Evolutionary conservation across 2,113 vertebrate genomes (phyloP), one percentile per base, ranked within the genome.

Genomic region (Hepsetus odoe): DNA sequence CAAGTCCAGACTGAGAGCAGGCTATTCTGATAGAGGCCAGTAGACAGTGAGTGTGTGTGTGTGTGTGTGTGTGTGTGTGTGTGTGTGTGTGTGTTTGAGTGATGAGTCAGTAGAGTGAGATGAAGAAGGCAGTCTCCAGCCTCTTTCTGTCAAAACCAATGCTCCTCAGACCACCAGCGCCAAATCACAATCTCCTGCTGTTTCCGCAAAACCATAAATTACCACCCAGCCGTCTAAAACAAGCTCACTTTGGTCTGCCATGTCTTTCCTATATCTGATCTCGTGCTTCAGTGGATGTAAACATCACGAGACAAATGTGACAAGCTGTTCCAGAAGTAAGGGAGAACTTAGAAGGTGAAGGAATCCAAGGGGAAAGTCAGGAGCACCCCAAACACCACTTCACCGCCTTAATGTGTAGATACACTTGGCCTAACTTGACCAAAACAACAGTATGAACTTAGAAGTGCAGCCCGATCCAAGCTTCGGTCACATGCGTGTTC

Each of bases 141-240:
- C 33, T 64, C 44, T 80, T 70, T 75, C 82, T 80, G 80, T 82
- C 70, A 64, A 71, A 72, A 80, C 69, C 16, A 76, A 46, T 33
- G 55, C 69, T 72, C 73, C 70, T 40, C 64, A 84, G 65, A 80
- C 75, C 77, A 44, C 77, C 28, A 73, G 76, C 64, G 59, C 69
- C 72, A 72, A 66, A 80, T 80, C 49, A 80, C 51, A 69, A 81
- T 61, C 66, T 72, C n/a, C 74, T 78, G 35, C 80, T 81, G 84
- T 76, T 81, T 83, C 81, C 83, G 74, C 53, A 51, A 82, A 77
- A 73, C 82, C 73, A 77, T 83, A 81, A 82, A 81, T 85, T 83
- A 82, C 56, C 68, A 74, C 77, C 74, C 38, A 49, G 79, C 32
- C 78, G 20, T 82, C 67, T 44, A 20, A 59, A 51, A 74, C 58